Base-by-base conservation (phyloP, 2,888 invertebrate species). In the Acronicta leporina region DNA sequence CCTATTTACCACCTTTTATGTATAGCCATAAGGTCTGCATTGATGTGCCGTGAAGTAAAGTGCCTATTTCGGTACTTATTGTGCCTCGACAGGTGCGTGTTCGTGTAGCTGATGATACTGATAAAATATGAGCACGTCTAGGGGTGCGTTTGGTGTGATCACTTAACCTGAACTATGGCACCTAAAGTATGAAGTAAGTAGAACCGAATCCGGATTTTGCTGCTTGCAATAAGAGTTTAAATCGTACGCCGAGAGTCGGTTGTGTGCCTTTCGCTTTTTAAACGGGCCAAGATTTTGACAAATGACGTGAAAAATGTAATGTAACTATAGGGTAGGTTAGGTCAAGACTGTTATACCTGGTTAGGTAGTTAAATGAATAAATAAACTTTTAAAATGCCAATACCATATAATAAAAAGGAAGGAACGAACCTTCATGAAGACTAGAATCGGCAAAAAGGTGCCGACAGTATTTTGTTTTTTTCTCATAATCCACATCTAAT, bases 1-100 rank as follows among this genome's bases (percentile, higher is more conserved):
- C 10, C 4, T n/a, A 56, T 20, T 62, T 42, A 59, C 16, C 0
- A 59, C 57, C 44, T 40, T 74, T 14, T n/a, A 0, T 0, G 2
- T 5, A 3, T 13, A 0, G 7, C 0, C 2, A 9, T 70, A 70
- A 35, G 58, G 58, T 61, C 4, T 25, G 14, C 50, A 47, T 33
- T 48, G 13, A 20, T 9, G 10, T 59, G 42, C n/a, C n/a, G 5
- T 16, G 27, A 48, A 27, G 10, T 55, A 46, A 70, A 68, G 73
- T 58, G 65, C 57, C 50, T 60, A 57, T 70, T 69, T 69, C n/a
- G 52, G 52, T 73, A 68, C 63, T 63, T 66, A 44, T 66, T 51
- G 44, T 44, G 30, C 10, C 48, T 33, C 63, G 69, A 68, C 69
- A 70, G 69, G 69, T 73, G 73, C 70, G 68, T 69, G 69, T 73